Conservation (phyloP, 2,113 vertebrate species). For the Apteryx owenii region DNA sequence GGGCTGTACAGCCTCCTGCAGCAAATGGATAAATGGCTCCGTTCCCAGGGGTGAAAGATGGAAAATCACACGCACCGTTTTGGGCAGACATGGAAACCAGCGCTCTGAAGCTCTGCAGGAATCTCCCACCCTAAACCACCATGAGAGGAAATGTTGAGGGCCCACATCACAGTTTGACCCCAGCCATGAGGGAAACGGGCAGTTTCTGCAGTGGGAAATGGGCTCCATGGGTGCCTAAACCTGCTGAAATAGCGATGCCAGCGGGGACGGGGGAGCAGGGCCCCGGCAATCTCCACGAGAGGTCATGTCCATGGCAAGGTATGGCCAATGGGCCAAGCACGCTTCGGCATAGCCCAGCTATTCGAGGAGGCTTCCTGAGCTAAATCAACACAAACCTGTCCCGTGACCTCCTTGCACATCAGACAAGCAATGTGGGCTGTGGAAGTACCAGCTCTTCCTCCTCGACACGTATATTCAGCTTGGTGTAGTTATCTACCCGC, state of each 20-base stretch:
- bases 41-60: constrained; percentile 14
- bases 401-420: too few species aligned
- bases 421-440: neutral
- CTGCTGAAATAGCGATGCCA: neutral
- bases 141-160: neutral
- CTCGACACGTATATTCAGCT: accelerated
- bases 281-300: too few species aligned
- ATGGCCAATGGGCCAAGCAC: too few species aligned
- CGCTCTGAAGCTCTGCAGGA: neutral
- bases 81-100: neutral
- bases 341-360: too few species aligned
- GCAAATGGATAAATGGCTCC: neutral
- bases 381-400: neutral
- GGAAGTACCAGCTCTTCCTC: neutral
- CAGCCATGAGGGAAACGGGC: accelerated
- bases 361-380: too few species aligned
- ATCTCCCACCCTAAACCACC: neutral
- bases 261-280: neutral
- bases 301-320: neutral
- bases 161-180: neutral
- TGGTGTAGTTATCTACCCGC: neutral
- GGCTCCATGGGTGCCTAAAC: neutral
- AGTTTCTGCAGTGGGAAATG: neutral
- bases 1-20: neutral
- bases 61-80: neutral